Evolutionary conservation across 1,140 invertebrate species (phyloP).

Genomic region (Phymorhynchus buccinoides): DNA sequence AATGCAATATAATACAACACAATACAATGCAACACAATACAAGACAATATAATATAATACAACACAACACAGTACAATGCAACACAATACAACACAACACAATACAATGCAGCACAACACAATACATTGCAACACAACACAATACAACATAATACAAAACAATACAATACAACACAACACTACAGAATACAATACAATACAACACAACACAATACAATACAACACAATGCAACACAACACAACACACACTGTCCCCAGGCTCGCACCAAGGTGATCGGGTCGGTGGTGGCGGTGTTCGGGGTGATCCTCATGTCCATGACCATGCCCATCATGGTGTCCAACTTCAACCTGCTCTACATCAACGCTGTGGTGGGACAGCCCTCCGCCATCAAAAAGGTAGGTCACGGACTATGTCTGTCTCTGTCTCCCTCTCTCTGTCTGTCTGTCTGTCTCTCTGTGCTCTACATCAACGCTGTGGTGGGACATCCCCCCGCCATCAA

Average conservation of each 20-base stretch:
- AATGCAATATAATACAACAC: too few relatives aligned
- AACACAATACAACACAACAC: conserved; percentile 81
- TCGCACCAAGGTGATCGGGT: conserved; percentile 78
- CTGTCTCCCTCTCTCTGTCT: too few relatives aligned
- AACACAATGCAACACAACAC: too few relatives aligned
- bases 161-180: too few relatives aligned
- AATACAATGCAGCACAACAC: too few relatives aligned
- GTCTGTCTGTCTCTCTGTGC: conserved; percentile 13
- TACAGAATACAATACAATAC: neutral
- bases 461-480: conserved; percentile 44
- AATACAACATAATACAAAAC: conserved; percentile 86
- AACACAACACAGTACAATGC: neutral
- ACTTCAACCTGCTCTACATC: conserved; percentile 76
- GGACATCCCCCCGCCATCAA: neutral
- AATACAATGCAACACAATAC: conserved; percentile 78
- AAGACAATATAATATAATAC: too few relatives aligned
- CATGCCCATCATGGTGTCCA: conserved; percentile 91
- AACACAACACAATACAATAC: conserved; percentile 80
- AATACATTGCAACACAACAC: too few relatives aligned
- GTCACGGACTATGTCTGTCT: neutral
- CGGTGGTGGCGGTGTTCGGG: conserved; percentile 88
- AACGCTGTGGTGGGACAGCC: conserved; percentile 51
- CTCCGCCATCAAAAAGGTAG: conserved; percentile 1
- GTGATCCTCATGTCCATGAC: conserved; percentile 72
- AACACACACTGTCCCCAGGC: too few relatives aligned